These are phyloP conservation scores for Athrips mouffetella DNA, from an alignment of 2,888 invertebrate genomes.

Conservation along the genomic window DNA sequence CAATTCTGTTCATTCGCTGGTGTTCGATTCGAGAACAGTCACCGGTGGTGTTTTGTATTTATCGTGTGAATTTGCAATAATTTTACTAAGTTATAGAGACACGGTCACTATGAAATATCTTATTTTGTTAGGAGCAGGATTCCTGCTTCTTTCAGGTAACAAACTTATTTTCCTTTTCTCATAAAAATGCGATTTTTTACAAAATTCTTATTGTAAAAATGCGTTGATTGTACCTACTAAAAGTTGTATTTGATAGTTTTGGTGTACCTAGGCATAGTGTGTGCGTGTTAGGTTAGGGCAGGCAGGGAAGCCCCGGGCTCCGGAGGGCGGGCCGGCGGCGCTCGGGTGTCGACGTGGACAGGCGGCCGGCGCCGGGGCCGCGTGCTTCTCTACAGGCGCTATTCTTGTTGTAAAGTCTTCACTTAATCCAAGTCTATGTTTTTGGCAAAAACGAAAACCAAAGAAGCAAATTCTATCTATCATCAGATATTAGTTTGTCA, in stretches of 20 bases:
- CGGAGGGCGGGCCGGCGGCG: background rate
- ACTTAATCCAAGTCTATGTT: too few species aligned
- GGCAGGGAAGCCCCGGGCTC: background rate
- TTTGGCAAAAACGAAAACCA: too few species aligned
- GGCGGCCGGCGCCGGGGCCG: background rate
- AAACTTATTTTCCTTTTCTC: background rate
- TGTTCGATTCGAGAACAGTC: slow-evolving; percentile 5
- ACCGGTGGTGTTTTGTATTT: background rate
- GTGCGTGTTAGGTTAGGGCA: too few species aligned
- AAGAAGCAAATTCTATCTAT: too few species aligned
- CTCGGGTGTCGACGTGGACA: slow-evolving; percentile 5
- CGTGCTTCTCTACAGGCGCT: background rate
- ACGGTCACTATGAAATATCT: slow-evolving; percentile 59
- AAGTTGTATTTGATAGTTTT: too few species aligned
- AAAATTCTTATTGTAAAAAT: too few species aligned
- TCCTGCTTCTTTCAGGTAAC: slow-evolving; percentile 66
- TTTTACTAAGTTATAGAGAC: background rate
- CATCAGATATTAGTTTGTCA: background rate
- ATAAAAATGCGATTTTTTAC: too few species aligned
- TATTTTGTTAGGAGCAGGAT: slow-evolving; percentile 50
- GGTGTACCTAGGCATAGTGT: too few species aligned
- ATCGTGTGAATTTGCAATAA: background rate
- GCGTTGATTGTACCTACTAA: too few species aligned
- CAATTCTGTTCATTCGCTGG: background rate
- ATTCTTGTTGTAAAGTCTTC: background rate